Conservation (phyloP, 1,140 invertebrate genomes). For the Calephelis virginiensis region DNA sequence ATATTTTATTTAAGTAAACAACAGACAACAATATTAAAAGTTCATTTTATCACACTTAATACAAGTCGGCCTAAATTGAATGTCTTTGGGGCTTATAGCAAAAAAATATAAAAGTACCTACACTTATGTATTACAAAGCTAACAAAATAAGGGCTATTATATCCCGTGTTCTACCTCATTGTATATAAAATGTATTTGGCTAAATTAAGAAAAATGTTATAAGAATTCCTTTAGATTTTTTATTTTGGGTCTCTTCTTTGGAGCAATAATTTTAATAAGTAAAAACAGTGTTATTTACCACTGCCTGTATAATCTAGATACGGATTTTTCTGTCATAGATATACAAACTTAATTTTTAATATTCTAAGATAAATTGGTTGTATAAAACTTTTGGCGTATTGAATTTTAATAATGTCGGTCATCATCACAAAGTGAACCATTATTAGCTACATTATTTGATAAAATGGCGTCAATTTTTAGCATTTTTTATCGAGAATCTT, state of each 20-base stretch:
- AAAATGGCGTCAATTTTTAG: slow-evolving; percentile 30
- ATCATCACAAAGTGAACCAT: slow-evolving; percentile 39
- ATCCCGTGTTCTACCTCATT: slow-evolving; percentile 72
- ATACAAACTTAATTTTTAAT: slow-evolving; percentile 29
- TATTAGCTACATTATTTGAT: slow-evolving; percentile 24
- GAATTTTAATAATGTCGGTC: slow-evolving; percentile 26
- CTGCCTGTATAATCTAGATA: slow-evolving; percentile 52
- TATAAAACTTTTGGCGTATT: slow-evolving; percentile 31
- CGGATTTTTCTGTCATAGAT: slow-evolving; percentile 24
- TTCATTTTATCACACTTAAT: slow-evolving; percentile 18
- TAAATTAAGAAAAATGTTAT: slow-evolving; percentile 63
- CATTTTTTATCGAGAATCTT: slow-evolving; percentile 34
- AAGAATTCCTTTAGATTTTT: slow-evolving; percentile 40
- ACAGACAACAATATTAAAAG: too few relatives aligned
- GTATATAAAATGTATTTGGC: slow-evolving; percentile 69
- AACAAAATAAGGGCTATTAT: slow-evolving; percentile 52
- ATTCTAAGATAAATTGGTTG: slow-evolving; percentile 29
- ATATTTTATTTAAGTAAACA: background rate
- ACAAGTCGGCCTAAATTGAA: slow-evolving; percentile 31
- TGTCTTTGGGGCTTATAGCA: slow-evolving; percentile 23
- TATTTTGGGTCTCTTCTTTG: slow-evolving; percentile 50
- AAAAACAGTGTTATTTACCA: slow-evolving; percentile 45
- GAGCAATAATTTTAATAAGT: slow-evolving; percentile 59
- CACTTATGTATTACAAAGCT: slow-evolving; percentile 39
- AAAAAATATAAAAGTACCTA: slow-evolving; percentile 21